Conservation (phyloP, 2,113 vertebrate species). For the Muntiacus reevesi region DNA sequence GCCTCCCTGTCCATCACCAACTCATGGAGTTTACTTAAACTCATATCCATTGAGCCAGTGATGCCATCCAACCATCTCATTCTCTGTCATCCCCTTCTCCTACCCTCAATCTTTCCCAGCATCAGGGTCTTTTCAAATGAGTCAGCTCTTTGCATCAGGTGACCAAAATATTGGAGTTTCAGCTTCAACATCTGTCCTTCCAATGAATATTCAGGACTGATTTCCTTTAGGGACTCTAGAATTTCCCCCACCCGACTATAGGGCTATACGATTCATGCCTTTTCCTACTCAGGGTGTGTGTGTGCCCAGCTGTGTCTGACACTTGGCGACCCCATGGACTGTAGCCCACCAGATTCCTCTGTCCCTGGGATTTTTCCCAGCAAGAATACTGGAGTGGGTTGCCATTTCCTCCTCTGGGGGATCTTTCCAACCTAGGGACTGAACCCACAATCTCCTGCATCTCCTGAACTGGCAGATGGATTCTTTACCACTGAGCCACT, state of each 20-base stretch:
- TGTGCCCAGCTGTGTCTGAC: not conserved
- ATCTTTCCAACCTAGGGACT: not conserved
- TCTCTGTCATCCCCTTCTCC: not conserved
- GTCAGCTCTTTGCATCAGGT: not conserved
- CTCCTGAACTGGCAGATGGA: not conserved
- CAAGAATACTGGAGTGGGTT: not conserved
- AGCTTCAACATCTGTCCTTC: not conserved
- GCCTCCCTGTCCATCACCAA: not conserved
- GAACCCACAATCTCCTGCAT: not conserved
- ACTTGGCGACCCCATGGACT: not conserved
- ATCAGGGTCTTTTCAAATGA: not conserved
- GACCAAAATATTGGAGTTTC: not conserved
- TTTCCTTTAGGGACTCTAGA: not conserved
- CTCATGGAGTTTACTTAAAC: not conserved
- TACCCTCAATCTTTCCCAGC: not conserved
- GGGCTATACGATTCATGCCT: fast-evolving
- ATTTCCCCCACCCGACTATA: not conserved
- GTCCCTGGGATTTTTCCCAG: not conserved
- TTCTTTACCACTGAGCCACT: not conserved
- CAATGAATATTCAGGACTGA: not conserved
- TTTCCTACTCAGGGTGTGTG: not conserved
- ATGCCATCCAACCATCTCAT: not conserved
- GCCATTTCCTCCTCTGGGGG: not conserved
- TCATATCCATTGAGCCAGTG: not conserved
- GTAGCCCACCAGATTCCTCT: not conserved